Percentiles rank a stretch among this genome's conserved stretches.
Evolutionary conservation across 2,797 vertebrate genomes (phyloP).

Genomic region (Sylvia borin): DNA sequence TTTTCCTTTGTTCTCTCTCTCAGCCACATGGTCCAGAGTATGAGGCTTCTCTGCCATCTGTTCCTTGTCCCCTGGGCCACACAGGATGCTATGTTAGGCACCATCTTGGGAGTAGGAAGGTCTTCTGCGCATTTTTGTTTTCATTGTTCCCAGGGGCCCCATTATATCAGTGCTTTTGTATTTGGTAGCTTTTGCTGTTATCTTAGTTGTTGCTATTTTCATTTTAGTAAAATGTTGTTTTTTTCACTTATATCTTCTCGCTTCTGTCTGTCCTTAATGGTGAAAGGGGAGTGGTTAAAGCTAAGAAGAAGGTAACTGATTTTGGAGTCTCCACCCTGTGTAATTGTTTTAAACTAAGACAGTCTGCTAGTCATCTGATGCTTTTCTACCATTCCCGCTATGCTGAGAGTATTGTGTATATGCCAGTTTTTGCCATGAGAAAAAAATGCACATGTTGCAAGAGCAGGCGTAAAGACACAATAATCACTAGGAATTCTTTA

Average conservation of each 20-base stretch:
- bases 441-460: background rate
- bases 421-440: background rate
- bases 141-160: fast-evolving
- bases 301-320: background rate
- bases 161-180: background rate
- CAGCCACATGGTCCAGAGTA: too few species aligned
- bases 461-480: background rate
- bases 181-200: background rate
- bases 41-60: too few species aligned
- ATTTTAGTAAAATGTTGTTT: background rate
- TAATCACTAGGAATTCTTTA: background rate
- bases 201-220: background rate
- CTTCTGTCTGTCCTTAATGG: background rate
- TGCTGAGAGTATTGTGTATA: background rate
- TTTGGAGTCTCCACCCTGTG: background rate
- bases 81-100: background rate
- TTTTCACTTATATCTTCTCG: fast-evolving
- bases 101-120: background rate
- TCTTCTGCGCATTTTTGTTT: background rate
- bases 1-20: background rate
- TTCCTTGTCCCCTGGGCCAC: background rate
- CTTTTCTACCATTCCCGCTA: background rate
- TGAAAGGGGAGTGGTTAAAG: background rate
- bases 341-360: background rate
- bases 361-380: background rate